Percentiles rank a stretch among this genome's conserved stretches.
phyloP scores from a whole-genome alignment of 2,888 invertebrate genomes.

The Lomographa bimaculata region DNA sequence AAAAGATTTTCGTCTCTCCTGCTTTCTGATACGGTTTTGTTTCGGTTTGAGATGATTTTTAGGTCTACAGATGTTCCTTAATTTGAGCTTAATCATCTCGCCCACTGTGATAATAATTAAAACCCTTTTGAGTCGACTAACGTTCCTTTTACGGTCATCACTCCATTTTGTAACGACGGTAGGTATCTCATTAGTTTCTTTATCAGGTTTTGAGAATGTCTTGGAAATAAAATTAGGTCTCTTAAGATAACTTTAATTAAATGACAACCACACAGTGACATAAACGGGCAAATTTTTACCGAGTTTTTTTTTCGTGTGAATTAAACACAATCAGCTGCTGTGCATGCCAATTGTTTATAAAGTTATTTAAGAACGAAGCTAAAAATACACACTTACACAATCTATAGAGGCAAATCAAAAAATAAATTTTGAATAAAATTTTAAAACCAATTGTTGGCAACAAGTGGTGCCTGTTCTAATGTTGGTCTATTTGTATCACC shows the following conservation, averaged over 20 bases:
- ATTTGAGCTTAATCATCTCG: conserved; percentile 40
- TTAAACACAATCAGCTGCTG: too few species aligned
- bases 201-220: conserved; percentile 3
- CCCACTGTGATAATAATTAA: conserved; percentile 51
- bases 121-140: conserved; percentile 33
- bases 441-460: too few species aligned
- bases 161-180: conserved; percentile 25
- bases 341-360: too few species aligned
- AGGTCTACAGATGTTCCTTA: conserved; percentile 11
- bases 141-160: conserved; percentile 30
- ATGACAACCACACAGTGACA: too few species aligned
- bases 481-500: too few species aligned
- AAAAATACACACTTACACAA: too few species aligned
- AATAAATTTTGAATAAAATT: too few species aligned
- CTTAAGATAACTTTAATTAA: conserved; percentile 8
- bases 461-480: too few species aligned
- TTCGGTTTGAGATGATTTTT: background rate
- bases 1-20: background rate
- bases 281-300: too few species aligned
- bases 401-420: too few species aligned
- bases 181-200: conserved; percentile 12
- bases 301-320: too few species aligned
- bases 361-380: too few species aligned
- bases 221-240: conserved; percentile 8
- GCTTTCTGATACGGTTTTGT: conserved; percentile 2